A percentile compares a stretch with the other conserved stretches of the same genome.
Conservation (phyloP, 2,113 vertebrate species). For the Verasper variegatus region DNA sequence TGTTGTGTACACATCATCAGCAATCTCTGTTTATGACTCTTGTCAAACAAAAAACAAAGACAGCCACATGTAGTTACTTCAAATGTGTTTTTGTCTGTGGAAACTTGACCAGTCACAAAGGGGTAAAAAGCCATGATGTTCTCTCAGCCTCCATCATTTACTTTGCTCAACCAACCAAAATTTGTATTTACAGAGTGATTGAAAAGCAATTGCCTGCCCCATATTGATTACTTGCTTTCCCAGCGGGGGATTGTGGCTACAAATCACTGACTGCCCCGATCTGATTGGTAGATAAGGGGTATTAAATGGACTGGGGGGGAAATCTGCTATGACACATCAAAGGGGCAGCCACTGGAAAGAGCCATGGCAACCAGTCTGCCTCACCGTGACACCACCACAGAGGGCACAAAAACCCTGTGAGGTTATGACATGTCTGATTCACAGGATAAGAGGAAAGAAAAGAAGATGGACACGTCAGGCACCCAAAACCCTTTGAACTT, state of each 20-base stretch:
- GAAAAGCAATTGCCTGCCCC: not conserved
- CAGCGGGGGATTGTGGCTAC: not conserved
- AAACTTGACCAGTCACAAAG: not conserved
- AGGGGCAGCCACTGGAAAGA: conserved; percentile 36
- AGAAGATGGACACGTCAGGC: not conserved
- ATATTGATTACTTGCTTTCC: not conserved
- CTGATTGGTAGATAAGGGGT: conserved; percentile 5
- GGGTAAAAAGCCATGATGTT: not conserved
- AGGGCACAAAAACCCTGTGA: conserved; percentile 32
- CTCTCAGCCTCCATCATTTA: not conserved
- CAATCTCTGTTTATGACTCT: not conserved
- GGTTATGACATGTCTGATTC: conserved; percentile 14
- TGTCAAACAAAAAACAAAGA: not conserved
- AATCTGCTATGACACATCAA: conserved; percentile 55
- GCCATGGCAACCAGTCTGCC: conserved; percentile 63
- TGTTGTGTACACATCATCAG: not conserved
- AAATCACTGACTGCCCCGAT: not conserved
- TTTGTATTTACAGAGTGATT: not conserved
- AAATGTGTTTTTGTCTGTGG: not conserved
- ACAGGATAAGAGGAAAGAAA: not conserved
- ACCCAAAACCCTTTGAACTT: not conserved
- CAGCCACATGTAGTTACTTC: too few relatives aligned
- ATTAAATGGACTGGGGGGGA: not conserved
- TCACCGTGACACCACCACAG: conserved; percentile 34
- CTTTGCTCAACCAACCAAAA: not conserved